Conservation (phyloP, 2,888 invertebrate species). For the Drosophila emarginata region DNA sequence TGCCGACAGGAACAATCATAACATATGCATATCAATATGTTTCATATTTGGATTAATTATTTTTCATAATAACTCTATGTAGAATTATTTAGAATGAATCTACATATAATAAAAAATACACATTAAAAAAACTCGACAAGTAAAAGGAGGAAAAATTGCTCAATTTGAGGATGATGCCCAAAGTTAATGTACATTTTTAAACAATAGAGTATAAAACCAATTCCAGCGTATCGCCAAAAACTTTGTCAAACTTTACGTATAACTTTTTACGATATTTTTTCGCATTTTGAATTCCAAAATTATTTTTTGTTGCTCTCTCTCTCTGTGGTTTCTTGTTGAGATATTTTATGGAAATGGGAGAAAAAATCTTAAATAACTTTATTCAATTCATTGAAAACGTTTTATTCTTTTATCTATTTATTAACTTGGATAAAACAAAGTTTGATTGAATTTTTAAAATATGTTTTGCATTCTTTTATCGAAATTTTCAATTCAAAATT, state of each 20-base stretch:
- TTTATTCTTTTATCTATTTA: too few species aligned
- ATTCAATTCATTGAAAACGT: background rate
- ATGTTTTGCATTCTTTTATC: background rate
- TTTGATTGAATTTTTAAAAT: too few species aligned
- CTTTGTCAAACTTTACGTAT: constrained; percentile 42
- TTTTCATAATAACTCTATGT: too few species aligned
- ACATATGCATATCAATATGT: too few species aligned
- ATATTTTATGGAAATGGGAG: background rate
- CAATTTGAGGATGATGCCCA: too few species aligned
- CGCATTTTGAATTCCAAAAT: constrained; percentile 7
- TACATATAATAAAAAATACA: too few species aligned
- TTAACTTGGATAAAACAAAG: too few species aligned
- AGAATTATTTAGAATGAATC: too few species aligned
- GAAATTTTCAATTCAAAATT: background rate
- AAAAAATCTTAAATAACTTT: background rate
- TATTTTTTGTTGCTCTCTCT: constrained; percentile 1
- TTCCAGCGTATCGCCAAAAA: constrained; percentile 22
- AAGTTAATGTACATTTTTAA: background rate
- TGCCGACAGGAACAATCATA: too few species aligned
- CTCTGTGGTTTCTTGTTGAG: background rate
- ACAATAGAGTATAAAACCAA: constrained; percentile 11
- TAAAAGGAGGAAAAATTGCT: too few species aligned
- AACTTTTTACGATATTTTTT: constrained; percentile 47
- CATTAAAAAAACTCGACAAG: too few species aligned
- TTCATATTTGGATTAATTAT: too few species aligned